Evolutionary conservation across 2,113 vertebrate species (phyloP), one percentile per base, ranked within the genome.

Genomic region (Kryptolebias marmoratus): DNA sequence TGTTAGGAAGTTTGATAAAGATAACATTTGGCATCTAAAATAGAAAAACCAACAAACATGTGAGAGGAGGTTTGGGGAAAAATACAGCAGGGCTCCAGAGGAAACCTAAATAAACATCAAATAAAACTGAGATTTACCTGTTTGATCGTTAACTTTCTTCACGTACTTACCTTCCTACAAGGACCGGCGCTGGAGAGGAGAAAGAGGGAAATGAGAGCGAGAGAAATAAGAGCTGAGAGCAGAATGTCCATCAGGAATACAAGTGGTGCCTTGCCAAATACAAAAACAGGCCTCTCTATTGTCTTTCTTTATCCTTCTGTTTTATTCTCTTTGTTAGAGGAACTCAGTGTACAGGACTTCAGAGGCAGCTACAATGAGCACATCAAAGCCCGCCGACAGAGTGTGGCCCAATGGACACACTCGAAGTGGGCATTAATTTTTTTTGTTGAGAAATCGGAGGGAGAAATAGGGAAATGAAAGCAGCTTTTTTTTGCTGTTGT

Each of bases 241-340:
- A 80, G 81, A 85, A 79, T 62, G 81, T 90, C 90, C 87, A 57
- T 60, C n/a, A 92, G 90, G 90, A 90, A 92, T 90, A 89, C 88
- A 92, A 83, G 84, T 78, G 49, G 75, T 71, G 87, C 83, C 80
- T 87, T 85, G 90, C 90, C 87, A 90, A 88, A 91, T 85, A 90
- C 81, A 88, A 90, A 90, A 91, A 88, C 76, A 89, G 85, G 88
- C 85, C 73, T 81, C 85, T 83, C 73, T 79, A 81, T 88, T 79
- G 63, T 84, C 82, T 90, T 90, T 85, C 83, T 88, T 86, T 87
- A 84, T 87, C 84, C 86, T 90, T 80, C 81, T 91, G 79, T 89
- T 89, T 85, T 91, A 90, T 91, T 92, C 90, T 85, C 90, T 91
- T 91, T 93, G 90, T 92, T 90, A 84, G 80, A 71, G 84, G 87